A percentile compares a stretch with the other conserved stretches of the same genome.
phyloP scores from a whole-genome alignment of 2,797 vertebrate species.

The Allobates femoralis region DNA sequence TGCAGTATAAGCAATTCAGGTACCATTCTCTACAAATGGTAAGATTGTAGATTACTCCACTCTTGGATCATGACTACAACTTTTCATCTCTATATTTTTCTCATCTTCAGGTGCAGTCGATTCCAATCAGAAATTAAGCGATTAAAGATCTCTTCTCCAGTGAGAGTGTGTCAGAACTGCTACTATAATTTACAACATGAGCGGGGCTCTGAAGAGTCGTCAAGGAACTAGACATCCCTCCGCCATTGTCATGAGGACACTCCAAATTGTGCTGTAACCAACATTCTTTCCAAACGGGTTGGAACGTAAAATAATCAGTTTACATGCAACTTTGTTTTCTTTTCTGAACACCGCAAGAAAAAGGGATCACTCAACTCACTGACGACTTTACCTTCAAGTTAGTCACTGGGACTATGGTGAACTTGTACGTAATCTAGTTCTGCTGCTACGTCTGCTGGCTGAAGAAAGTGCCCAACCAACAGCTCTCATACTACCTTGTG shows the following conservation, averaged over 20 bases:
- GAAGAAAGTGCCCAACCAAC: constrained; percentile 24
- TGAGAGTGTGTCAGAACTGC: constrained; percentile 98
- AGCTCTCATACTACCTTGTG: constrained; percentile 51
- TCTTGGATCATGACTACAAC: not conserved
- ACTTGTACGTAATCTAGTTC: constrained; percentile 39
- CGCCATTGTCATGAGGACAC: not conserved
- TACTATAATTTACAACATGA: constrained; percentile 97
- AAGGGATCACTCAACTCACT: constrained; percentile 73
- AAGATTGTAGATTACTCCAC: too few species aligned
- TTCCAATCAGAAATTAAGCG: constrained; percentile 98
- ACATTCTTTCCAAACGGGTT: constrained; percentile 23
- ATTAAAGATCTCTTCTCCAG: constrained; percentile 96
- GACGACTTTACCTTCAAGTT: constrained; percentile 29
- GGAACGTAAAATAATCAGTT: constrained; percentile 66
- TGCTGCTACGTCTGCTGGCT: constrained; percentile 52
- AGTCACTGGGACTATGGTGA: constrained; percentile 20
- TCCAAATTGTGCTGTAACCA: constrained; percentile 1
- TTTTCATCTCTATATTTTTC: not conserved
- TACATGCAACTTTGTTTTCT: constrained; percentile 72
- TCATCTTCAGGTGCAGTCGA: constrained; percentile 88
- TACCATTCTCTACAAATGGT: too few species aligned
- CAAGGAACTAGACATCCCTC: constrained; percentile 78
- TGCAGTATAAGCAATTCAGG: too few species aligned
- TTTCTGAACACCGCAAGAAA: constrained; percentile 72
- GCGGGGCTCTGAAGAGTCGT: constrained; percentile 84